Conservation (phyloP, 1,140 invertebrate species). For the Brachionus sp. region DNA sequence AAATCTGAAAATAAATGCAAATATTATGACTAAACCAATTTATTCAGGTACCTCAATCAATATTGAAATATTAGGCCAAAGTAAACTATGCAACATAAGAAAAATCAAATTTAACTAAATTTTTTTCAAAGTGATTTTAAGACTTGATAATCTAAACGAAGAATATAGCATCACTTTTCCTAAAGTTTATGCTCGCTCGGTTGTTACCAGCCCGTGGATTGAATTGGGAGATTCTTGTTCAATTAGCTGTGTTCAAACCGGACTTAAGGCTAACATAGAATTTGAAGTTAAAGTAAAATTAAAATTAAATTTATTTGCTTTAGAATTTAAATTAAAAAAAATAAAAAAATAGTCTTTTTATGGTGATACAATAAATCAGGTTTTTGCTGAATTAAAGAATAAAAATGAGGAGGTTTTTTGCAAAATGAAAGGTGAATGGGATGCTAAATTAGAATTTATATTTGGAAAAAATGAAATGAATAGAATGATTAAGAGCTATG, state of each 20-base stretch:
- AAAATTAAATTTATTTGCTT: constrained; percentile 25
- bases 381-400: constrained; percentile 75
- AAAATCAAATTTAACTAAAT: neutral
- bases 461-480: constrained; percentile 55
- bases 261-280: neutral
- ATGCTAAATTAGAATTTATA: constrained; percentile 56
- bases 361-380: constrained; percentile 83
- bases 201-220: constrained; percentile 91
- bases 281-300: neutral
- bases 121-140: constrained; percentile 66
- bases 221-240: constrained; percentile 79
- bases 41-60: neutral
- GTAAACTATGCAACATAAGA: neutral
- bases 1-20: constrained; percentile 82
- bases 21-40: constrained; percentile 92
- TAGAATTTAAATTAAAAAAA: constrained; percentile 47
- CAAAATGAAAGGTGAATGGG: constrained; percentile 59
- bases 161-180: constrained; percentile 91
- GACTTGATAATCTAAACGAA: constrained; percentile 76
- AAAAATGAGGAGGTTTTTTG: constrained; percentile 54
- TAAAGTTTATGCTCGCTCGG: constrained; percentile 89
- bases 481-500: constrained; percentile 49
- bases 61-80: neutral
- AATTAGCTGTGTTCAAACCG: constrained; percentile 63
- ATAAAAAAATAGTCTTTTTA: constrained; percentile 95